Base-by-base conservation (phyloP, 1,140 invertebrate species). In the Hormaphis cornu region DNA sequence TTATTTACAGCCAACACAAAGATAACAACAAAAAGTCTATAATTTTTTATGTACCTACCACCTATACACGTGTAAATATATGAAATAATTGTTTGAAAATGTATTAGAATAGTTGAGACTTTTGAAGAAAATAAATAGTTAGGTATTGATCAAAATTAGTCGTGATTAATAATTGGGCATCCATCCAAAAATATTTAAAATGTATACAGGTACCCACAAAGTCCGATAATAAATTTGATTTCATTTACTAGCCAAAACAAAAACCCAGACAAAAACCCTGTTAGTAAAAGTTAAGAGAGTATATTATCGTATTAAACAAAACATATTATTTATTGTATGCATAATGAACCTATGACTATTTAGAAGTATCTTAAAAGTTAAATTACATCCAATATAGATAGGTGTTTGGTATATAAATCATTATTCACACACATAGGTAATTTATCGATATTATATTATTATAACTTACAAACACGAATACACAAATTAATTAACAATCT, bases 371-470 rank as follows among this genome's bases (percentile, higher is more conserved):
- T 40, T 46, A 63, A 46, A 8, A 8, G 37, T 14, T 40, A 40
- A 20, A 44, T 44, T 46, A 63, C 12, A 44, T 63, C 12, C 42
- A 63, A 63, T 46, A 63, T n/a, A n/a, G n/a, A n/a, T n/a, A n/a
- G n/a, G n/a, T n/a, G n/a, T n/a, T n/a, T n/a, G n/a, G n/a, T n/a
- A n/a, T 2, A 63, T 46, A 63, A 63, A 63, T 63, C 58, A 63
- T 40, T 44, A 63, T 46, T 9, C 58, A 63, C 58, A 46, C 58
- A 40, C 37, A 40, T 14, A 63, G 18, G n/a, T 44, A 46, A 63
- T 30, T 46, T 63, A 9, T 12, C 37, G 44, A 63, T 44, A 46
- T 46, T 26, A 24, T 42, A 44, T 63, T 63, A 40, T 40, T 40
- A 40, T 40, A 40, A 40, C 14, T 40, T 40, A 46, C 10, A 46